Conservation (phyloP, 1,140 invertebrate genomes). For the Drosophila pseudoobscura region DNA sequence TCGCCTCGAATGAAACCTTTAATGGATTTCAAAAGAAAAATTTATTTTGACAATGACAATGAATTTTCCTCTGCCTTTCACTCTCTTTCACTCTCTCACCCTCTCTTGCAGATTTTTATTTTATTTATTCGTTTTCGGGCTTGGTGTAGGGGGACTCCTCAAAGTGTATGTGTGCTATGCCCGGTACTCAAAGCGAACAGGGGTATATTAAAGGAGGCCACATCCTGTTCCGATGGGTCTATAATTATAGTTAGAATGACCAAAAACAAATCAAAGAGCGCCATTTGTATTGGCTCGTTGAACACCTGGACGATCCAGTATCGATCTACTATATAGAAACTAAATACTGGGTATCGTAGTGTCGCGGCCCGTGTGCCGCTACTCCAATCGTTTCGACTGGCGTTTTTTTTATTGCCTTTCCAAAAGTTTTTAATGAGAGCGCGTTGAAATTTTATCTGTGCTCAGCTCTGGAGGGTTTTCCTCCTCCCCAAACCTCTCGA, state of each 20-base stretch:
- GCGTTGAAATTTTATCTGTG: conserved; percentile 68
- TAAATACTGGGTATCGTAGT: no score
- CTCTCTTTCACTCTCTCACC: background rate
- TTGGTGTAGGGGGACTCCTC: background rate
- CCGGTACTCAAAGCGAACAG: no score
- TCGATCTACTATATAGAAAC: no score
- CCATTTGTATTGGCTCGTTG: no score
- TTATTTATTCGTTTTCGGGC: conserved; percentile 58
- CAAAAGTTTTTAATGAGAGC: conserved; percentile 70
- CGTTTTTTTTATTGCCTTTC: conserved; percentile 53
- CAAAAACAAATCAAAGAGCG: no score
- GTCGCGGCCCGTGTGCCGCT: conserved; percentile 5
- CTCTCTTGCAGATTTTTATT: conserved; percentile 46
- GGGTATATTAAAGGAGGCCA: no score
- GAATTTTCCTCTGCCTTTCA: conserved; percentile 51
- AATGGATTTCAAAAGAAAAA: conserved; percentile 74
- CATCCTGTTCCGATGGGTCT: no score
- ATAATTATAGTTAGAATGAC: no score
- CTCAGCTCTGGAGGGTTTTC: conserved; percentile 29
- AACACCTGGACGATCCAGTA: no score
- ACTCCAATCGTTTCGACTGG: background rate
- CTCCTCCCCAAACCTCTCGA: background rate
- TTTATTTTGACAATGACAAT: conserved; percentile 75
- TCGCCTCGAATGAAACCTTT: conserved; percentile 66
- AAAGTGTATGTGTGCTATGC: no score